phyloP scores from a whole-genome alignment of 2,888 invertebrate species.

The Podotricha telesiphe region DNA sequence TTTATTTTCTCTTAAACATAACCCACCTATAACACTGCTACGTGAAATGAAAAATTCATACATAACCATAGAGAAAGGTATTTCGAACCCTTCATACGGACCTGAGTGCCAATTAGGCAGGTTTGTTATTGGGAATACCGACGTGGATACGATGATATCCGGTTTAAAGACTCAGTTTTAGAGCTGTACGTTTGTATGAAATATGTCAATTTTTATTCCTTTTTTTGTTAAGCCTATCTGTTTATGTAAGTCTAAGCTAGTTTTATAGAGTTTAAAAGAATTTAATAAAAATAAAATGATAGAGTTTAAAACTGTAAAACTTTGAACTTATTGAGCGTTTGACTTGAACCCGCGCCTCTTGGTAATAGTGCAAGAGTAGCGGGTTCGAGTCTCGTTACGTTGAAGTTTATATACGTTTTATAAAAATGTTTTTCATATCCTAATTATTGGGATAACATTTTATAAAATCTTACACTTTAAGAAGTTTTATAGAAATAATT shows the following conservation, averaged over 20 bases:
- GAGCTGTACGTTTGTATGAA: not conserved
- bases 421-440: too few relatives aligned
- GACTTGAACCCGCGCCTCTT: too few relatives aligned
- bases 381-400: too few relatives aligned
- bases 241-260: not conserved
- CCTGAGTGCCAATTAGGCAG: constrained; percentile 27
- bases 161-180: constrained; percentile 5
- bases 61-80: constrained; percentile 10
- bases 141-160: constrained; percentile 8
- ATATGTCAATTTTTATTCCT: not conserved
- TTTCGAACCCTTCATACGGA: constrained; percentile 17
- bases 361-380: too few relatives aligned
- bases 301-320: too few relatives aligned
- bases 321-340: too few relatives aligned
- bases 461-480: too few relatives aligned
- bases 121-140: constrained; percentile 19
- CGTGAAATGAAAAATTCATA: constrained; percentile 28
- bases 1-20: not conserved
- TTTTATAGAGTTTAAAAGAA: too few relatives aligned
- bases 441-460: too few relatives aligned
- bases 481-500: too few relatives aligned
- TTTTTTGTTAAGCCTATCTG: not conserved
- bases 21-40: not conserved
- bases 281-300: too few relatives aligned
- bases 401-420: too few relatives aligned